Base-by-base conservation (phyloP, 2,113 vertebrate species). In the Kryptolebias marmoratus region DNA sequence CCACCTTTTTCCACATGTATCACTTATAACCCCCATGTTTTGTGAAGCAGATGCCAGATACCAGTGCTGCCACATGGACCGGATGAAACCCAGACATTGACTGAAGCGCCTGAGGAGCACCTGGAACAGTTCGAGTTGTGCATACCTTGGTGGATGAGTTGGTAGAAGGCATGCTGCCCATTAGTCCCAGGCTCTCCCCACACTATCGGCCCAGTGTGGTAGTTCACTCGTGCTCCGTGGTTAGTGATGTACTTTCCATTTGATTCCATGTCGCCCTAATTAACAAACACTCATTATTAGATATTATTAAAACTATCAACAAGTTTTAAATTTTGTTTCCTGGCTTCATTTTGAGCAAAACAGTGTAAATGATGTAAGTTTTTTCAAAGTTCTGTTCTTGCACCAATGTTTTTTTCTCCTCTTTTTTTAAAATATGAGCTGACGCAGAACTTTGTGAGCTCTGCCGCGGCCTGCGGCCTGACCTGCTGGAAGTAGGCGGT, bases 401-500 rank as follows among this genome's bases (percentile, higher is more conserved):
- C 7, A 36, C 7, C 7, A 2, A 53, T 22, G 7, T 11, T 22
- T 14, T 31, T 14, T 57, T 15, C 16, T 52, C 60, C 53, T 64
- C 6, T 15, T 54, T 42, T 27, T 11, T 44, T 16, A 14, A 7
- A n/a, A 18, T 14, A 2, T 18, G 31, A n/a, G 39, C 39, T 30
- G 15, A n/a, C 22, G 47, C 28, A 50, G 36, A 15, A 8, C 8
- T 4, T 50, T 48, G 27, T 11, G n/a, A 36, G 47, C 39, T 58
- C 22, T 52, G 42, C 27, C 2, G 62, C 42, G 31, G 14, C 36
- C 30, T 2, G 16, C 31, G 15, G 16, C 49, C 84, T 62, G 76
- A 99, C 98, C 97, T 99, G 98, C 89, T 99, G 98, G 92, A 99
- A 99, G 88, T 99, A 99, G n/a, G 97, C 98, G 0, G 97, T 95